A percentile compares a stretch with the other conserved stretches of the same genome.
These are phyloP conservation scores for Siderastrea siderea DNA, from an alignment of 92 coral and sea anemone species.

Conservation along the genomic window DNA sequence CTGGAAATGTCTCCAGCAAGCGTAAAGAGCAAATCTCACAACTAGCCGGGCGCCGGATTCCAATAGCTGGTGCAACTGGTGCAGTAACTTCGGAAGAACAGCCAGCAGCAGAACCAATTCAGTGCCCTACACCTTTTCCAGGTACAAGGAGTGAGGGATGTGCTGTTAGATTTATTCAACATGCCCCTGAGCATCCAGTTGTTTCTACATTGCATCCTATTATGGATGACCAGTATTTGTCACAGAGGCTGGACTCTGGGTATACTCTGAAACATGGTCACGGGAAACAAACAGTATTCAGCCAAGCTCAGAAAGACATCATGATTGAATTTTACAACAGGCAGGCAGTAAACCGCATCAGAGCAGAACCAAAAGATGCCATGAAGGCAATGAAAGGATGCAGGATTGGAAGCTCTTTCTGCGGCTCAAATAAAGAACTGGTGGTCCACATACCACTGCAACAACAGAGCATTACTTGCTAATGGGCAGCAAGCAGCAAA, in stretches of 20 bases:
- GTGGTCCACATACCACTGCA: conserved; percentile 42
- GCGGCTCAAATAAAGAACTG: conserved; percentile 20
- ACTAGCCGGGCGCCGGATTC: not conserved
- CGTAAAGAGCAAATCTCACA: conserved; percentile 2
- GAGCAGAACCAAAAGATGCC: conserved; percentile 37
- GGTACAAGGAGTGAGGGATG: conserved; percentile 7
- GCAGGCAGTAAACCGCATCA: conserved; percentile 17
- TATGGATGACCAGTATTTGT: not conserved
- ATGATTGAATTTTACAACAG: conserved; percentile 34
- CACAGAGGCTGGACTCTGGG: not conserved
- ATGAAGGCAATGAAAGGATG: conserved; percentile 30
- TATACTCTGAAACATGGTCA: conserved; percentile 18
- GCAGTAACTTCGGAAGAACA: conserved; percentile 11
- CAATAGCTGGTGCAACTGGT: conserved; percentile 48
- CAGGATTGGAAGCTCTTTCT: conserved; percentile 20
- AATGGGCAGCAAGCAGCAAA: not conserved
- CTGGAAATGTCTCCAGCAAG: conserved; percentile 27
- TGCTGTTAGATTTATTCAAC: conserved; percentile 42
- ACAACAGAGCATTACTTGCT: not conserved
- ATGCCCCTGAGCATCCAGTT: conserved; percentile 13
- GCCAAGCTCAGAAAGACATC: conserved; percentile 32
- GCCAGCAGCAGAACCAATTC: not conserved
- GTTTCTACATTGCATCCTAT: not conserved
- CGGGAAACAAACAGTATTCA: conserved; percentile 2
- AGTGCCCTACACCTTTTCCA: not conserved